These are phyloP conservation scores for Gallinago undulata DNA, from an alignment of 2,113 vertebrate species.

Conservation along the genomic window DNA sequence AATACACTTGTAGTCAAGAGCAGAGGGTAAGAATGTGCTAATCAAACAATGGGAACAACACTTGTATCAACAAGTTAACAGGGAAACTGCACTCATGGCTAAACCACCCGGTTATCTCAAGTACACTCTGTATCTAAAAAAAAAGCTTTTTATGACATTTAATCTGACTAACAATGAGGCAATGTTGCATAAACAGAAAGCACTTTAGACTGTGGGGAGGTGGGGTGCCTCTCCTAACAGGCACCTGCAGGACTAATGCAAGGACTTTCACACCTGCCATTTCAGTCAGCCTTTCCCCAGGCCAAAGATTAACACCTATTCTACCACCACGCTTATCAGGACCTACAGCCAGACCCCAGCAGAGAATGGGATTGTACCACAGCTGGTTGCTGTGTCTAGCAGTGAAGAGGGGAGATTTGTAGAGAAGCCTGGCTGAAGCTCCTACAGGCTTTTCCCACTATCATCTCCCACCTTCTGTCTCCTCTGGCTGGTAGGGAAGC, in stretches of 20 bases:
- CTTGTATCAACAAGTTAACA: neutral
- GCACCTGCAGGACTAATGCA: neutral
- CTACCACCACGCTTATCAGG: neutral
- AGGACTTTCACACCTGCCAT: neutral
- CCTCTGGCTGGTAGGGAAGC: neutral
- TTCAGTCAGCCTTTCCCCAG: neutral
- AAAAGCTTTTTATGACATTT: neutral
- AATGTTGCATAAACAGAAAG: neutral
- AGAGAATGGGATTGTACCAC: neutral
- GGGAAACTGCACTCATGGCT: neutral
- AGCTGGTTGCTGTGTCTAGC: neutral
- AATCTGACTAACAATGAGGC: neutral
- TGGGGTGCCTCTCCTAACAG: neutral
- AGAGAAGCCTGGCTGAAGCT: neutral
- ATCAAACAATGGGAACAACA: neutral
- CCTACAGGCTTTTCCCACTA: neutral
- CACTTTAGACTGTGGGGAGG: neutral
- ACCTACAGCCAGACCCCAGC: neutral
- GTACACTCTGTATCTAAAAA: neutral
- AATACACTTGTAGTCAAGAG: neutral
- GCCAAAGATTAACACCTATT: neutral
- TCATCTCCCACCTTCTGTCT: neutral
- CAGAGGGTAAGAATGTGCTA: neutral
- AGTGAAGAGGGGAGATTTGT: neutral
- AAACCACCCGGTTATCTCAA: neutral